Percentiles rank a stretch among this genome's conserved stretches.
Conservation (phyloP, 2,113 vertebrate species). For the Edolisoma coerulescens region DNA sequence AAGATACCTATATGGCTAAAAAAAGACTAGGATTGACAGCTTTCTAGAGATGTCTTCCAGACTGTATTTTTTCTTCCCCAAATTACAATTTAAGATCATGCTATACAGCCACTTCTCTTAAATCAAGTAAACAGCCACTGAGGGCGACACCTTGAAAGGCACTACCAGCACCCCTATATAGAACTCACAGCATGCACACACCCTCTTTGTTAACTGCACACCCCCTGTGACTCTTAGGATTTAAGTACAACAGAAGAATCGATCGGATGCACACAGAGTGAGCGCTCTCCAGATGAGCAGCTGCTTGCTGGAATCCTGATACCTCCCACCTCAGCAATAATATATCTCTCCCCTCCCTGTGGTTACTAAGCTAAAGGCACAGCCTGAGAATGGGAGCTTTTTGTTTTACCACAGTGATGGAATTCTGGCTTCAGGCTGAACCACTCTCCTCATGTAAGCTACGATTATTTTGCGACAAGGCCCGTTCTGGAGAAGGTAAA, state of each 20-base stretch:
- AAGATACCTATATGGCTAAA: neutral
- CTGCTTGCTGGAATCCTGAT: neutral
- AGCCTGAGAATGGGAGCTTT: neutral
- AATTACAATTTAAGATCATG: neutral
- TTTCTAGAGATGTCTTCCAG: neutral
- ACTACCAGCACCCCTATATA: neutral
- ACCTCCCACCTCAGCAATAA: neutral
- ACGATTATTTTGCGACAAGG: neutral
- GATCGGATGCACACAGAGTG: fast-evolving
- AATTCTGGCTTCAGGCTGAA: neutral
- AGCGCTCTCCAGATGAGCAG: neutral
- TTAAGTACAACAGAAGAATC: neutral
- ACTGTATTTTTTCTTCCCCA: neutral
- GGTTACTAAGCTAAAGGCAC: neutral
- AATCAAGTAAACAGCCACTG: neutral
- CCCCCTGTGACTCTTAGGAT: neutral
- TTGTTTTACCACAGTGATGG: neutral
- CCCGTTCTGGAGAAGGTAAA: neutral
- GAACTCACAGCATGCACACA: neutral
- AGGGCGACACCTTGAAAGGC: neutral
- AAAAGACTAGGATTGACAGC: neutral
- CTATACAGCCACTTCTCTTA: neutral
- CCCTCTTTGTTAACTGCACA: neutral
- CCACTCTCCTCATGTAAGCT: neutral
- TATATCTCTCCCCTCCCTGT: neutral